Percentiles rank a stretch among this genome's conserved stretches.
Evolutionary conservation across 2,797 vertebrate genomes (phyloP).

Genomic region (Ataeniobius toweri): DNA sequence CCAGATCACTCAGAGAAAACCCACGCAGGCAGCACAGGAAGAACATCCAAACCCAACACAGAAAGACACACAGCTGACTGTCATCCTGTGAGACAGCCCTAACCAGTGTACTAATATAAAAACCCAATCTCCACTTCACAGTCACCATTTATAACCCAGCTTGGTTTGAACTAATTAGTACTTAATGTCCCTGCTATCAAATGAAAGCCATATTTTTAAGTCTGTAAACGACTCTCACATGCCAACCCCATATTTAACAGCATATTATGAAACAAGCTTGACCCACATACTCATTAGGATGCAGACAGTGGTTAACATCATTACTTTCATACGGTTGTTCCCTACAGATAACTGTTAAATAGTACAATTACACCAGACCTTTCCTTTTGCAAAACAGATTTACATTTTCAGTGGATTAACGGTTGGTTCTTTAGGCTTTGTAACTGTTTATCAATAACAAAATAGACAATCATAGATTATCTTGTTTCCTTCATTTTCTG

Average conservation of each 20-base stretch:
- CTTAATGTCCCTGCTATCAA: conserved; percentile 28
- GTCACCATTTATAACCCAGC: conserved; percentile 18
- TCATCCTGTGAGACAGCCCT: neutral
- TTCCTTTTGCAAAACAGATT: conserved; percentile 7
- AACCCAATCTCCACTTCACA: conserved; percentile 16
- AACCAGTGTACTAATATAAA: neutral
- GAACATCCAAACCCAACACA: neutral
- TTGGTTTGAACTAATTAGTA: conserved; percentile 34
- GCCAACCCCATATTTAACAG: conserved; percentile 24
- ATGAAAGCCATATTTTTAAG: conserved; percentile 20
- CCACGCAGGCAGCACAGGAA: neutral
- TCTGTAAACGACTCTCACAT: conserved; percentile 18
- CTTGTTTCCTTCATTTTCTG: conserved; percentile 3
- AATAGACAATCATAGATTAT: neutral
- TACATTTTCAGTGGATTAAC: conserved; percentile 10
- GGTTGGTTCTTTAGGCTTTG: neutral
- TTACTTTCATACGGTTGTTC: conserved; percentile 31
- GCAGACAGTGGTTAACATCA: conserved; percentile 21
- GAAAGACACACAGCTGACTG: neutral
- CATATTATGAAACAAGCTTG: conserved; percentile 26
- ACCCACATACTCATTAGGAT: conserved; percentile 38
- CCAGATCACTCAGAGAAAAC: neutral
- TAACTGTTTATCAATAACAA: conserved; percentile 7
- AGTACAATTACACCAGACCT: conserved; percentile 4
- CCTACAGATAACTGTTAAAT: conserved; percentile 18